Percentiles rank a stretch among this genome's conserved stretches.
Conservation (phyloP, 2,113 vertebrate genomes). For the Sinocyclocheilus grahami region DNA sequence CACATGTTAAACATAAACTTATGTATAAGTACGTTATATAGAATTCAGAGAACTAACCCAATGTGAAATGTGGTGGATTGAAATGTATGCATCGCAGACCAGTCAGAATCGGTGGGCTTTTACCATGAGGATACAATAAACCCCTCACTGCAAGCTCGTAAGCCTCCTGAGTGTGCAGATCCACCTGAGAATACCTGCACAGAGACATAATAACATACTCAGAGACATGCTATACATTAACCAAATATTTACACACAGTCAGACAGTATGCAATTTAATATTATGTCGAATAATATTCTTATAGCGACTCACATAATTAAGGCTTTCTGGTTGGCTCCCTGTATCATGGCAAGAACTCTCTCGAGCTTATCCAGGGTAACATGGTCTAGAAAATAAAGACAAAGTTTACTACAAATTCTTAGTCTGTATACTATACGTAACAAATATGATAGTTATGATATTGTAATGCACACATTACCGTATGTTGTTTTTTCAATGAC, state of each 20-base stretch:
- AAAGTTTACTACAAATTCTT: neutral
- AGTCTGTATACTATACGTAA: neutral
- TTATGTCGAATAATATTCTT: neutral
- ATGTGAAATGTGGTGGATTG: constrained; percentile 84
- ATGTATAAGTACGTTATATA: neutral
- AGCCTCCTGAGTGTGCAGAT: constrained; percentile 89
- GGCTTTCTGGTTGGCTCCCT: constrained; percentile 90
- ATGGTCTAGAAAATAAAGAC: constrained; percentile 79
- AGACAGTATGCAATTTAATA: neutral
- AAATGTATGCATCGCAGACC: constrained; percentile 83
- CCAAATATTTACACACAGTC: neutral
- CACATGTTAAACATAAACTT: neutral
- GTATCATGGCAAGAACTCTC: constrained; percentile 85
- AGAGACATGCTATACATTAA: neutral
- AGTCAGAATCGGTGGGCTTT: constrained; percentile 84
- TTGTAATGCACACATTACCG: constrained; percentile 68
- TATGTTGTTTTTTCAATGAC: constrained; percentile 89
- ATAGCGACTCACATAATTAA: constrained; percentile 80
- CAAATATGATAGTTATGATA: neutral
- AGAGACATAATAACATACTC: constrained; percentile 4
- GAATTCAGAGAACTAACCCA: constrained; percentile 75
- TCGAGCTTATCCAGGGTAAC: constrained; percentile 89
- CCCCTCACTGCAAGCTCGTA: constrained; percentile 90
- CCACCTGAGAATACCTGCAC: constrained; percentile 83
- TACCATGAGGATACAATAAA: constrained; percentile 83